Base-by-base conservation (phyloP, 1,140 invertebrate genomes). In the Meteorus sp. region DNA sequence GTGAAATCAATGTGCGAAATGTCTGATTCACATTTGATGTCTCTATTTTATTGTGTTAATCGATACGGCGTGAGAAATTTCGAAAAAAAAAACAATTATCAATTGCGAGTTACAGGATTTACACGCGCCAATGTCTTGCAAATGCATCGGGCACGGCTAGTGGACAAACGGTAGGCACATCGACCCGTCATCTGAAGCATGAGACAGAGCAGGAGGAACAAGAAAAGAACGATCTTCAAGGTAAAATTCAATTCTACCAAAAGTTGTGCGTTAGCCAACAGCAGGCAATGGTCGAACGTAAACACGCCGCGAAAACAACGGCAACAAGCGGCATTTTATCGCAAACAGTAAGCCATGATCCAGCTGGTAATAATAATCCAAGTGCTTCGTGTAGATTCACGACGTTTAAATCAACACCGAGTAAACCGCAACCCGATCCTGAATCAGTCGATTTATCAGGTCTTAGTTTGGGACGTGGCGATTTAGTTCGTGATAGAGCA, bases 141-240 rank as follows among this genome's bases (percentile, higher is more conserved):
- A 79, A 77, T 50, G 71, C 71, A 47, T 70, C 75, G 19, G 72
- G 71, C 23, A 65, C 71, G 15, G 68, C 70, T 4, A 68, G 74
- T 37, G 71, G 72, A 4, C 70, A 70, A 41, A 66, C 74, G 23
- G 73, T 75, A 33, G 69, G 75, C 55, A 71, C 65, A n/a, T 68
- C 70, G 5, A 63, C 68, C 39, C 68, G 68, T 59, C 70, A 43
- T 57, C 74, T 70, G 47, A 72, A 74, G 53, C 68, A 67, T 50
- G 71, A 72, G 48, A 55, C 68, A 27, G 74, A 79, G 25, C 73
- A 76, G 66, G 75, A 77, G 56, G 73, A 74, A 64, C 75, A 73
- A 68, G 74, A 78, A 33, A 78, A 79, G 57, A 73, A 62, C 63
- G 74, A 79, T 63, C 69, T 77, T 56, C 75, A 75, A 79, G 74